These are phyloP conservation scores for Acridotheres tristis DNA, from an alignment of 2,797 vertebrate genomes.

Conservation along the genomic window DNA sequence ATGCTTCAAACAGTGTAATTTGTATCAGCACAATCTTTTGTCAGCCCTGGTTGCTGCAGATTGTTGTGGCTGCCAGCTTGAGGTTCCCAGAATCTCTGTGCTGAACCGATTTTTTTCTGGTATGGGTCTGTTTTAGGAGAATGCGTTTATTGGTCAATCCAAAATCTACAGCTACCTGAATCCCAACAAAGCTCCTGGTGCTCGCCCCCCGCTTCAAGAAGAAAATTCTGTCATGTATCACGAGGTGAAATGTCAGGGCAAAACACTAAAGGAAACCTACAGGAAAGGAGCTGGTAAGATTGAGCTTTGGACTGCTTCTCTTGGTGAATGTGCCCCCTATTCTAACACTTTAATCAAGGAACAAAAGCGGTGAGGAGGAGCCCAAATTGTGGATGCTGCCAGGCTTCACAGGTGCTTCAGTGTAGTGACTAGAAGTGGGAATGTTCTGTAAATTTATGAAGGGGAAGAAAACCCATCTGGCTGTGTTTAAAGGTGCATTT, in stretches of 20 bases:
- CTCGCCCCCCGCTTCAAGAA: conserved; percentile 82
- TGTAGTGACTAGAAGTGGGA: neutral
- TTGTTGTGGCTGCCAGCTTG: neutral
- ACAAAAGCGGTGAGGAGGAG: neutral
- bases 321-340: neutral
- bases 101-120: neutral
- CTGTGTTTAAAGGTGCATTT: neutral
- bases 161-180: conserved; percentile 83
- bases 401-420: neutral
- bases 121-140: conserved; percentile 81
- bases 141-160: conserved; percentile 81
- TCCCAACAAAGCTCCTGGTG: conserved; percentile 76
- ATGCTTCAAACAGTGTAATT: neutral
- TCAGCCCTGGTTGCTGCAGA: neutral
- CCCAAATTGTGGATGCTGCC: neutral
- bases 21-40: neutral
- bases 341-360: neutral
- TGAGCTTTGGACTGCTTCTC: neutral
- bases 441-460: neutral
- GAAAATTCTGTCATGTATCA: conserved; percentile 84
- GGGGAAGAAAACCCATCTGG: neutral
- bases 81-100: neutral
- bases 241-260: conserved; percentile 81
- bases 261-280: conserved; percentile 75
- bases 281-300: conserved; percentile 82